Evolutionary conservation across 2,797 vertebrate genomes (phyloP), one percentile per base, ranked within the genome.

Genomic region (Ctenopoma multispine): DNA sequence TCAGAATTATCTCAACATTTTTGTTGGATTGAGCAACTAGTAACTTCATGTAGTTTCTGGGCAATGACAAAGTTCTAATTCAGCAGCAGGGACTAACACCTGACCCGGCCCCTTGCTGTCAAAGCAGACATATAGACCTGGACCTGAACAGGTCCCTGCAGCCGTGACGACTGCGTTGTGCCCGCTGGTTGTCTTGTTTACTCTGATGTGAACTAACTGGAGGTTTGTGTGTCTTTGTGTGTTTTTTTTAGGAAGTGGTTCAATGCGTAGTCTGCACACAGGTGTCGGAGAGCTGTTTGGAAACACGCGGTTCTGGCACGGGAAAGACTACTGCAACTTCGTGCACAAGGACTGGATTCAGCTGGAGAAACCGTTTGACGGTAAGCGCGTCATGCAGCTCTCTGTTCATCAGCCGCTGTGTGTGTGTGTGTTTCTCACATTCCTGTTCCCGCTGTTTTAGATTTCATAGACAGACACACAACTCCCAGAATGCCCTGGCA

Each of bases 401-500:
- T 43, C 15, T 2, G 15, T 43, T 14, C 6, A 5, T 1, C 31
- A 11, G 0, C 0, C 1, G n/a, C 15, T 10, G 3, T 0, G 2
- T 5, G 11, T 0, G 0, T 18, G 29, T 3, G 12, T 9, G 14
- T 17, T 10, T 8, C 1, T 44, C 17, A 7, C 5, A 0, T 14
- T 58, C 7, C 1, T 11, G 4, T 18, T 31, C n/a, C 44, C 58
- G 58, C 56, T 11, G 10, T 9, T 31, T 4, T 0, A 99, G 97
- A 99, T 81, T 99, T 99, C 82, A 99, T 99, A 17, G 96, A 99
- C 93, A 93, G 97, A 44, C 94, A 99, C 79, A 94, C 92, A 2
- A 98, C 92, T 0, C 98, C 97, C 10, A 95, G 98, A 80, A 99
- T 99, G 97, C 98, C 98, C 0, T 99, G 98, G 98, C 98, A 99